Conservation (phyloP, 2,888 invertebrate genomes). For the Xylophagus ater region DNA sequence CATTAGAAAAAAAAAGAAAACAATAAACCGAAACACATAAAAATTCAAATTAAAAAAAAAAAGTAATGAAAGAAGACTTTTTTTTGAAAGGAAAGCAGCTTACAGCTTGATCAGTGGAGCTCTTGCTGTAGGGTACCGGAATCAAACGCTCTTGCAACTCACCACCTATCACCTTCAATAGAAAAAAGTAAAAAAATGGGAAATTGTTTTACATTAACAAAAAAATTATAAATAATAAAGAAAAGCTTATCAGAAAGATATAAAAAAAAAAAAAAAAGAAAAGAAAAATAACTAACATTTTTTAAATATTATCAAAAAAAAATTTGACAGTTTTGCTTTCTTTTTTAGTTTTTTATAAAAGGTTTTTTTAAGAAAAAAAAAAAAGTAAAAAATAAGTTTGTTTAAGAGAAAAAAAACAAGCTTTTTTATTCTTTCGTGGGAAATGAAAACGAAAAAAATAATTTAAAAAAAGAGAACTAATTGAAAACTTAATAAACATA, state of each 20-base stretch:
- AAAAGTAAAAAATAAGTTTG: conserved; percentile 19
- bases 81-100: conserved; percentile 57
- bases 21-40: conserved; percentile 15
- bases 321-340: conserved; percentile 17
- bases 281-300: conserved; percentile 12
- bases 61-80: conserved; percentile 32
- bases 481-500: conserved; percentile 21
- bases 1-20: conserved; percentile 14
- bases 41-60: conserved; percentile 27
- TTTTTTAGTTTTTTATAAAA: conserved; percentile 20
- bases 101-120: conserved; percentile 99
- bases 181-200: conserved; percentile 46
- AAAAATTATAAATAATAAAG: conserved; percentile 33
- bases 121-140: conserved; percentile 99
- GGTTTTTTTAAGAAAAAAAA: conserved; percentile 15
- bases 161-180: conserved; percentile 99
- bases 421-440: too few relatives aligned
- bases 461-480: conserved; percentile 19
- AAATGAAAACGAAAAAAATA: conserved; percentile 18
- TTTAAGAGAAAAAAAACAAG: too few relatives aligned
- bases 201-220: conserved; percentile 17
- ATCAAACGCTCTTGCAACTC: conserved; percentile 99
- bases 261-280: conserved; percentile 10
- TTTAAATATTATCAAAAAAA: conserved; percentile 13
- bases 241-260: conserved; percentile 14